phyloP scores from a whole-genome alignment of 1,140 invertebrate species.

The Orchesella cincta region DNA sequence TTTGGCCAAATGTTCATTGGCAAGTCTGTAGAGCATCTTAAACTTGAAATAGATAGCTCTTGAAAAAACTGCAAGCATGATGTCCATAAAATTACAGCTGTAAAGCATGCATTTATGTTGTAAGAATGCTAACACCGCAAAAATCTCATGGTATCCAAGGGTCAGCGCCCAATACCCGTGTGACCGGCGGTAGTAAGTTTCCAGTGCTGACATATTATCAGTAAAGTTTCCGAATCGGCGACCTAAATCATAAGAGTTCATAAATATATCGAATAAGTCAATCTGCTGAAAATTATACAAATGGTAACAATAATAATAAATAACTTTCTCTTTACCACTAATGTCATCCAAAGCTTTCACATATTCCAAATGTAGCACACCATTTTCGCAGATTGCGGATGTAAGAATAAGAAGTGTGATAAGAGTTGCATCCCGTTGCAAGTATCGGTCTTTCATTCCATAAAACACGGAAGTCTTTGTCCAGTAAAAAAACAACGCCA shows the following conservation, averaged over 20 bases:
- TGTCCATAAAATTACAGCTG: slow-evolving; percentile 42
- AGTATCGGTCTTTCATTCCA: not conserved
- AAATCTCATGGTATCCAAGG: slow-evolving; percentile 7
- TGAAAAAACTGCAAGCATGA: slow-evolving; percentile 30
- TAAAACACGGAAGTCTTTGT: slow-evolving; percentile 5
- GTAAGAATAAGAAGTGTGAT: not conserved
- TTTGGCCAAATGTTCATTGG: not conserved
- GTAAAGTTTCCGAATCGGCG: not conserved
- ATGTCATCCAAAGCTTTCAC: not conserved
- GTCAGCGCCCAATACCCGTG: slow-evolving; percentile 34
- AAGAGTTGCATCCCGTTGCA: slow-evolving; percentile 25
- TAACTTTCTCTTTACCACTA: not conserved
- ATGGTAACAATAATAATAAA: not conserved
- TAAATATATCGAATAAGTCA: too few relatives aligned
- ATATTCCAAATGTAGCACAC: slow-evolving; percentile 31
- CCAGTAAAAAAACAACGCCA: slow-evolving; percentile 31
- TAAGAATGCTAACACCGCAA: slow-evolving; percentile 34
- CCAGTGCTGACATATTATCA: not conserved
- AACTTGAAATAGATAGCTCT: slow-evolving; percentile 44
- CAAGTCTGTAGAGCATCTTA: not conserved
- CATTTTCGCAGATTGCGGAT: slow-evolving; percentile 36
- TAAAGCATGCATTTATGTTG: slow-evolving; percentile 38
- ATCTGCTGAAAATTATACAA: not conserved
- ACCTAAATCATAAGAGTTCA: not conserved
- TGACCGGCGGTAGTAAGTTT: slow-evolving; percentile 25